Evolutionary conservation across 1,140 invertebrate genomes (phyloP).

Genomic region (Lethrus apterus): DNA sequence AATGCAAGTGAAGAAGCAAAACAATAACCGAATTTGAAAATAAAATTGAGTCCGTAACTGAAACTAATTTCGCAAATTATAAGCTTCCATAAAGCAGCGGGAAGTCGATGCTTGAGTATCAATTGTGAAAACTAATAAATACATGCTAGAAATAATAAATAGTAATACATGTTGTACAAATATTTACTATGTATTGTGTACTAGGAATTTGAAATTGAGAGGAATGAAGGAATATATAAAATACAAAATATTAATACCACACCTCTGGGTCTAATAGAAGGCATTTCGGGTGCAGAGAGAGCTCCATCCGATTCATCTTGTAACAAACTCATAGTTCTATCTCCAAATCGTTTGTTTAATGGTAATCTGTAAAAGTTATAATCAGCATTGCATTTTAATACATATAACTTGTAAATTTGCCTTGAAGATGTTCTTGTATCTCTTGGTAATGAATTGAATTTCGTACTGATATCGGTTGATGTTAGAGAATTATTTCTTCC

Average conservation of each 20-base stretch:
- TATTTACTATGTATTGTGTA: no score
- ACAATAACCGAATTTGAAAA: no score
- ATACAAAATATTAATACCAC: conserved; percentile 21
- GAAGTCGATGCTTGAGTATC: no score
- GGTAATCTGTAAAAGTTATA: conserved; percentile 38
- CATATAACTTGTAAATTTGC: no score
- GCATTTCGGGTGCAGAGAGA: conserved; percentile 72
- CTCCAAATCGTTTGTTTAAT: conserved; percentile 44
- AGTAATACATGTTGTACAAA: no score
- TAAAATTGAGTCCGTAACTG: no score
- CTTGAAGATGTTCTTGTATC: conserved; percentile 57
- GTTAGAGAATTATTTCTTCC: conserved; percentile 47
- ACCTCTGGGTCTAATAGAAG: conserved; percentile 54
- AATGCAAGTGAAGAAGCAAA: conserved; percentile 10
- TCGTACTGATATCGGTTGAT: conserved; percentile 49
- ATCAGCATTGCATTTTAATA: background rate
- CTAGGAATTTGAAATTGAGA: no score
- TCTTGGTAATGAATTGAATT: conserved; percentile 67
- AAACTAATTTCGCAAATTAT: no score
- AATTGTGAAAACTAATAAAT: no score
- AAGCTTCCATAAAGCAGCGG: no score
- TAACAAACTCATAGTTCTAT: conserved; percentile 47
- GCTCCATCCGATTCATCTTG: conserved; percentile 77
- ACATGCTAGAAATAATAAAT: no score
- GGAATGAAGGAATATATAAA: no score